Percentiles rank a stretch among this genome's conserved stretches.
These are phyloP conservation scores for Sapajus apella DNA, from an alignment of 2,113 vertebrate species.

Conservation along the genomic window DNA sequence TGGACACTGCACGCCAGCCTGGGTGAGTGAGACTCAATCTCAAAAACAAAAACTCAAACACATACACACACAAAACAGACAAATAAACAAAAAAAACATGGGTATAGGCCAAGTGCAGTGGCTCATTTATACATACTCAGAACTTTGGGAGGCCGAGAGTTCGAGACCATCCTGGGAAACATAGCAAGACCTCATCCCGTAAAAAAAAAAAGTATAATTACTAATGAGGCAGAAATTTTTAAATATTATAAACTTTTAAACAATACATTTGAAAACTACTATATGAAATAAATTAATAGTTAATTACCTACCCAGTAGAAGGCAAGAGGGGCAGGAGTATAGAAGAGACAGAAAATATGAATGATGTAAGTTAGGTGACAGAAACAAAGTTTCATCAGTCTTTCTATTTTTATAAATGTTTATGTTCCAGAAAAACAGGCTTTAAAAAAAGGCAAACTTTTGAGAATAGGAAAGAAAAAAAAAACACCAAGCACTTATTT, in stretches of 20 bases:
- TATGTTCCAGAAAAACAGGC: not conserved
- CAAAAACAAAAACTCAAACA: not conserved
- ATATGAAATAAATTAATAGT: not conserved
- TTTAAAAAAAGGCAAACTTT: not conserved
- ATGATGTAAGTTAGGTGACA: not conserved
- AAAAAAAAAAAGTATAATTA: not conserved
- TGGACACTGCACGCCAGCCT: not conserved
- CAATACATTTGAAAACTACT: not conserved
- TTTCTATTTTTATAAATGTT: not conserved
- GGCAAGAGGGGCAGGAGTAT: not conserved
- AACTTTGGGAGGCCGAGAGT: too few relatives aligned
- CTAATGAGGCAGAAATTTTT: not conserved
- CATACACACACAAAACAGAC: too few relatives aligned
- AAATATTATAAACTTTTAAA: not conserved
- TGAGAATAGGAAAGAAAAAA: not conserved
- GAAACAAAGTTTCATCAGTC: not conserved
- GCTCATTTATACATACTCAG: too few relatives aligned
- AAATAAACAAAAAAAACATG: too few relatives aligned
- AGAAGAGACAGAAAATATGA: not conserved
- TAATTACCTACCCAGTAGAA: not conserved
- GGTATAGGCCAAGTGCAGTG: too few relatives aligned
- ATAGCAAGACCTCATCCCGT: too few relatives aligned
- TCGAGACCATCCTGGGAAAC: too few relatives aligned
- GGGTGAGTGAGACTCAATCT: not conserved
- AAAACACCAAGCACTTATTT: not conserved